These are phyloP conservation scores for Dipodomys merriami DNA, from an alignment of 2,113 vertebrate species.

Conservation along the genomic window DNA sequence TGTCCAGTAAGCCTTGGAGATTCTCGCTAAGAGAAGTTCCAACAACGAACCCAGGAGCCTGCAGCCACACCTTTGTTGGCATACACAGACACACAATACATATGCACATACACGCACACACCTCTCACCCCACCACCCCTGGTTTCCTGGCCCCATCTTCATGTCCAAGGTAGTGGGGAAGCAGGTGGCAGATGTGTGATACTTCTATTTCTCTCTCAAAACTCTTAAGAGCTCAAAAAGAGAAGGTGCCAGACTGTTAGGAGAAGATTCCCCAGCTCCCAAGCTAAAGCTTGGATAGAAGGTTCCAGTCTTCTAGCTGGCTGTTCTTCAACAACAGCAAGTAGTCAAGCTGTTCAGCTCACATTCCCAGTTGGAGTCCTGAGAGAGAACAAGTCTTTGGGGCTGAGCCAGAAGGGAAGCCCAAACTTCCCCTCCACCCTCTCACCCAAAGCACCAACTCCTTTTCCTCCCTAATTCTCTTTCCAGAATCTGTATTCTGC, in stretches of 20 bases:
- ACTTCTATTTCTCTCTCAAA: neutral
- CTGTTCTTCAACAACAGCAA: neutral
- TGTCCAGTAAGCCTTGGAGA: neutral
- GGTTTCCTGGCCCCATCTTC: neutral
- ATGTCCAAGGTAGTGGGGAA: neutral
- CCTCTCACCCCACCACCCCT: neutral
- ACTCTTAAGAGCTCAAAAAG: neutral
- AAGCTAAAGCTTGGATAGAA: neutral
- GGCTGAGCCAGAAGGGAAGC: neutral
- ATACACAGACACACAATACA: neutral
- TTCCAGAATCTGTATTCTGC: constrained; percentile 90
- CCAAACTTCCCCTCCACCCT: neutral
- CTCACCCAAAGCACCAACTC: neutral
- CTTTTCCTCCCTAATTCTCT: constrained; percentile 49
- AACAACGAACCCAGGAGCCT: neutral
- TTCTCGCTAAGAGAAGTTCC: neutral
- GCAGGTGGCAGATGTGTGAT: neutral
- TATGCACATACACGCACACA: no score
- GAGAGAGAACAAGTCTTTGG: neutral
- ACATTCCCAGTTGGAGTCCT: neutral
- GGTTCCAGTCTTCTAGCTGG: neutral
- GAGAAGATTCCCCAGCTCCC: neutral
- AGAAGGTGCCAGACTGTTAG: neutral
- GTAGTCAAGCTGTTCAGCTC: neutral
- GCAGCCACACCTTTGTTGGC: fast-evolving